phyloP scores from a whole-genome alignment of 1,140 invertebrate species.

The Zaprionus ornatus region DNA sequence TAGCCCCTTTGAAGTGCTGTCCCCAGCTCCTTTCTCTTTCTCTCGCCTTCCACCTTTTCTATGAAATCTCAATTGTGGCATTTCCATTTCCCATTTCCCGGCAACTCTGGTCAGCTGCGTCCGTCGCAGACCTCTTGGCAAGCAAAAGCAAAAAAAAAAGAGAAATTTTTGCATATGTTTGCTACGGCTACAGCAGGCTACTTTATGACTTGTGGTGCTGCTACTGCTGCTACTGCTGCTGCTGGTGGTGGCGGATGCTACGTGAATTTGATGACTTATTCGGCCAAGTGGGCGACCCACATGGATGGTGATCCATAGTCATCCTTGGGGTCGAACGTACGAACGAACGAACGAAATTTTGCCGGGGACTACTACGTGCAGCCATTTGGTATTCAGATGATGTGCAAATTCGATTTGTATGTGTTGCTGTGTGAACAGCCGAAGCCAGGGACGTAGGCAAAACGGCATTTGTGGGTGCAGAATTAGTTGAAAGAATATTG shows the following conservation, averaged over 20 bases:
- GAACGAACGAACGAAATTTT: slow-evolving; percentile 29
- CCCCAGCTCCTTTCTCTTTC: background rate
- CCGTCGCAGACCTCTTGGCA: slow-evolving; percentile 24
- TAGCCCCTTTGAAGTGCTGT: slow-evolving; percentile 43
- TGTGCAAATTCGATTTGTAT: slow-evolving; percentile 83
- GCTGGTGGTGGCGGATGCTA: slow-evolving; percentile 50
- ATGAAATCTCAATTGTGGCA: slow-evolving; percentile 50
- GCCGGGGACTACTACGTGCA: slow-evolving; percentile 72
- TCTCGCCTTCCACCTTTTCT: slow-evolving; percentile 5
- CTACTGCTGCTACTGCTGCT: background rate
- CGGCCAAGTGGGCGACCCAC: slow-evolving; percentile 70
- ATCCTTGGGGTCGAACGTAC: slow-evolving; percentile 28
- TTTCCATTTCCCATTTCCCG: slow-evolving; percentile 46
- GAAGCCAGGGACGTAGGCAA: slow-evolving; percentile 41
- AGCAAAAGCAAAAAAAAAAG: background rate
- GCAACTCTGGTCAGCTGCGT: slow-evolving; percentile 43
- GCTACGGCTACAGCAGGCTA: slow-evolving; percentile 23
- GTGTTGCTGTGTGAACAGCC: slow-evolving; percentile 60
- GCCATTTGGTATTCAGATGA: slow-evolving; percentile 83
- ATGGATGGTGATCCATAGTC: slow-evolving; percentile 53
- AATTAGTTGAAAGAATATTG: background rate
- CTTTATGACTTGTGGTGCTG: slow-evolving; percentile 33
- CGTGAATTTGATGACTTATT: slow-evolving; percentile 82
- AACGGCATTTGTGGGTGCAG: background rate
- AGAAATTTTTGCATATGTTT: slow-evolving; percentile 79